phyloP scores from a whole-genome alignment of 2,113 vertebrate genomes.

The Salvelinus sp. region DNA sequence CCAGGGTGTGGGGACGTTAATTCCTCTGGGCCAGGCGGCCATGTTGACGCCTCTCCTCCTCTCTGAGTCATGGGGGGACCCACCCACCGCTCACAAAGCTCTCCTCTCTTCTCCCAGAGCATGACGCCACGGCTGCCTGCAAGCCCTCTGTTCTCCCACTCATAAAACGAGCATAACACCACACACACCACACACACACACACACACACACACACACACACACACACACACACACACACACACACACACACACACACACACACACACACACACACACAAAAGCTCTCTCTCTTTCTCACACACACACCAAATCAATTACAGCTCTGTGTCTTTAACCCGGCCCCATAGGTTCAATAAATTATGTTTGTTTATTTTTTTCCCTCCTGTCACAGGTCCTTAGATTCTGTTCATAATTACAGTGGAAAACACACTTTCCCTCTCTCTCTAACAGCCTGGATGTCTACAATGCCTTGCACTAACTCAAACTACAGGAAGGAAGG shows the following conservation, averaged over 20 bases:
- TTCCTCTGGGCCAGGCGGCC: slow-evolving; percentile 52
- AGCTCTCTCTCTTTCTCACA: slow-evolving; percentile 44
- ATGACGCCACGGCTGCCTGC: slow-evolving; percentile 60
- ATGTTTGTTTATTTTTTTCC: slow-evolving; percentile 60
- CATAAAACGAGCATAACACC: slow-evolving; percentile 66
- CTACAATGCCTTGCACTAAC: slow-evolving; percentile 4
- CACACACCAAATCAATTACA: slow-evolving; percentile 77
- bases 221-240: slow-evolving; percentile 57
- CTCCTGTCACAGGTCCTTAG: slow-evolving; percentile 38
- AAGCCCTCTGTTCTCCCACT: slow-evolving; percentile 69
- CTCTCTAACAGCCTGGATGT: slow-evolving; percentile 22
- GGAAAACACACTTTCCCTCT: slow-evolving; percentile 37
- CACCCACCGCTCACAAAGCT: slow-evolving; percentile 65
- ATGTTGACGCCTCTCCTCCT: slow-evolving; percentile 62
- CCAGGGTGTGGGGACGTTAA: slow-evolving; percentile 48
- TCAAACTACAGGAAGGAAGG: not conserved
- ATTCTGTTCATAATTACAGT: slow-evolving; percentile 47
- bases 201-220: slow-evolving; percentile 41
- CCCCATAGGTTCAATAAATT: slow-evolving; percentile 51
- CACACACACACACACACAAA: slow-evolving; percentile 54
- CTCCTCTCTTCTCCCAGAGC: slow-evolving; percentile 56
- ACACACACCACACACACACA: slow-evolving; percentile 45
- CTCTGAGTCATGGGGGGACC: slow-evolving; percentile 71
- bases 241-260: slow-evolving; percentile 55
- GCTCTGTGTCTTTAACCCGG: slow-evolving; percentile 56